Conservation (phyloP, 2,113 vertebrate genomes). For the Grallaria varia region DNA sequence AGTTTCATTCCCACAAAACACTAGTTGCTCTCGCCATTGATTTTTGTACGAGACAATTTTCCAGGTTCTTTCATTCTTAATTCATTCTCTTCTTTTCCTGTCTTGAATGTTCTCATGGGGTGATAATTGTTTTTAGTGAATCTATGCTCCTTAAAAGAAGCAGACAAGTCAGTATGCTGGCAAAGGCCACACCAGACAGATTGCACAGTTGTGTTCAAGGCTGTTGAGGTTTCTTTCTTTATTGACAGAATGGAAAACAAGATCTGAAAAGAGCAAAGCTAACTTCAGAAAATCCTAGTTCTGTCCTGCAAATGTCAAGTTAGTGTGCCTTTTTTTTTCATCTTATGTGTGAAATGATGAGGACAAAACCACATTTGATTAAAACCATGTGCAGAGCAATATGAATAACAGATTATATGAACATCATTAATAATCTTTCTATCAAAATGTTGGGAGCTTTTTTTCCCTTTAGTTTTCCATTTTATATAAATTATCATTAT, state of each 20-base stretch:
- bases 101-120: conserved; percentile 45
- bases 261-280: conserved; percentile 56
- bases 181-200: not conserved
- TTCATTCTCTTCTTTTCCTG: conserved; percentile 50
- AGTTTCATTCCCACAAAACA: conserved; percentile 5
- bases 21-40: not conserved
- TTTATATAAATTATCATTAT: conserved; percentile 3
- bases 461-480: not conserved
- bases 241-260: conserved; percentile 56
- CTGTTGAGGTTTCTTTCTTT: conserved; percentile 62
- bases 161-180: conserved; percentile 23
- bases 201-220: conserved; percentile 41
- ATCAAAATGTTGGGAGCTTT: not conserved
- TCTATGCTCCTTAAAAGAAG: conserved; percentile 48
- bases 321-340: conserved; percentile 32
- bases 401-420: conserved; percentile 36
- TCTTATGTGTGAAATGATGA: conserved; percentile 35
- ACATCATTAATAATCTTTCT: conserved; percentile 3
- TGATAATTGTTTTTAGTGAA: conserved; percentile 61
- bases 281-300: conserved; percentile 60
- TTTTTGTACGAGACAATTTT: conserved; percentile 52
- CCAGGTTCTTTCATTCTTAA: conserved; percentile 58
- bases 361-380: conserved; percentile 45
- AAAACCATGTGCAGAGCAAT: conserved; percentile 55
- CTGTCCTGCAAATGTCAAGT: conserved; percentile 54